Base-by-base conservation (phyloP, 2,797 vertebrate genomes). In the Pangasius sanitwongsei region DNA sequence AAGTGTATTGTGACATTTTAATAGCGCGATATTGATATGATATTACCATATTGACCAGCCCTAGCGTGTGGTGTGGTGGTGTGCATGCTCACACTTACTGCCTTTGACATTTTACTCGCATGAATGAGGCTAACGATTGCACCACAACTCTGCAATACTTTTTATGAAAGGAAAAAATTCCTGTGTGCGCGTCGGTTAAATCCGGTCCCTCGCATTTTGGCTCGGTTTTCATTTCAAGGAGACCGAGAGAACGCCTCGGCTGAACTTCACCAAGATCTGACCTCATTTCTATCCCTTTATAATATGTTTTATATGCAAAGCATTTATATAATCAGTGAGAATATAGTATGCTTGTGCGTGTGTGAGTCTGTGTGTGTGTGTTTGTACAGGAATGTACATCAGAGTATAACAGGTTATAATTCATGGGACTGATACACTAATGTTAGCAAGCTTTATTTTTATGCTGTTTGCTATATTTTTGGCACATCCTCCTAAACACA, bases 341-440 rank as follows among this genome's bases (percentile, higher is more conserved):
- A 69, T 87, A 88, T 89, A 80, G 84, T 85, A n/a, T 91, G 89
- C 91, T 90, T 92, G 93, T 88, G 91, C 89, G 90, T 92, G 90
- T 92, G 85, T 90, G 90, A 91, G 90, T 91, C 85, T 80, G 90
- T 92, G 90, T 94, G 92, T 90, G 88, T 92, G 91, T 92, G 85
- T 87, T 89, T 93, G 89, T 94, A 91, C 93, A 91, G 92, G 91
- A 93, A 93, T 94, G 93, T 95, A 94, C 93, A 94, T 93, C 93
- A 92, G 91, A 94, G 93, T 91, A 93, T 93, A 93, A 92, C 92
- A 89, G 91, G 93, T 93, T 93, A 92, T 90, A 90, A 92, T 89
- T 90, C 92, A 91, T 91, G 89, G 91, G 93, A 93, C 93, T 94
- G 93, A 95, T 93, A 90, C 92, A 92, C 95, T 93, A 92, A 94